Conservation (phyloP, 2,797 vertebrate genomes). For the Pterois miles region DNA sequence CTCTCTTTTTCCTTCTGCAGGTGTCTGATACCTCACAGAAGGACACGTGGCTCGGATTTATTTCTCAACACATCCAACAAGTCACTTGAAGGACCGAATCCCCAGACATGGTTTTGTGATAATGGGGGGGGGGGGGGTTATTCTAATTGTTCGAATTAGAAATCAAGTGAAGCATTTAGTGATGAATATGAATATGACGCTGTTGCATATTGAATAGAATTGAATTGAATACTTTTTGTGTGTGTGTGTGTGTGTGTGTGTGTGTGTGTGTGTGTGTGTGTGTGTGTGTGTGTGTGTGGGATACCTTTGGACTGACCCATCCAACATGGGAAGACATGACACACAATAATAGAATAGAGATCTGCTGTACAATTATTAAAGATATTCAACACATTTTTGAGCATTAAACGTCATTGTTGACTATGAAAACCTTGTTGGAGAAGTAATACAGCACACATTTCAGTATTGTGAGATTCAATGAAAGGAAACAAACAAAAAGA, state of each 20-base stretch:
- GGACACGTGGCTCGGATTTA: constrained; percentile 41
- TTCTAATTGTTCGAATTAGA: constrained; percentile 15
- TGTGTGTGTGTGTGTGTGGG: too few species aligned
- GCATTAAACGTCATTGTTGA: neutral
- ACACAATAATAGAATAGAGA: neutral
- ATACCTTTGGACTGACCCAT: neutral
- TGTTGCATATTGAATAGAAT: too few species aligned
- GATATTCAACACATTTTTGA: neutral
- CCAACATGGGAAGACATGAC: neutral
- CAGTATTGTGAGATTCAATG: neutral
- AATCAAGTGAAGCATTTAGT: constrained; percentile 15
- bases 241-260: too few species aligned
- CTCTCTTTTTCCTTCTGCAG: constrained; percentile 50
- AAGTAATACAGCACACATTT: neutral
- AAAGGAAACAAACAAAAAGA: neutral
- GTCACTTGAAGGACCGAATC: constrained; percentile 37
- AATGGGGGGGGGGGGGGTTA: constrained; percentile 11
- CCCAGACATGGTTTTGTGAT: constrained; percentile 32
- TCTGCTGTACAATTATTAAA: neutral
- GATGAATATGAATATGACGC: neutral
- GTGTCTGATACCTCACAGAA: constrained; percentile 49
- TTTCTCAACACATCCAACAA: constrained; percentile 47
- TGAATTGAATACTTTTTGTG: too few species aligned
- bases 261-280: too few species aligned
- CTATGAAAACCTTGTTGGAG: neutral